phyloP scores from a whole-genome alignment of 2,888 invertebrate species.

The Anoncus sp. region DNA sequence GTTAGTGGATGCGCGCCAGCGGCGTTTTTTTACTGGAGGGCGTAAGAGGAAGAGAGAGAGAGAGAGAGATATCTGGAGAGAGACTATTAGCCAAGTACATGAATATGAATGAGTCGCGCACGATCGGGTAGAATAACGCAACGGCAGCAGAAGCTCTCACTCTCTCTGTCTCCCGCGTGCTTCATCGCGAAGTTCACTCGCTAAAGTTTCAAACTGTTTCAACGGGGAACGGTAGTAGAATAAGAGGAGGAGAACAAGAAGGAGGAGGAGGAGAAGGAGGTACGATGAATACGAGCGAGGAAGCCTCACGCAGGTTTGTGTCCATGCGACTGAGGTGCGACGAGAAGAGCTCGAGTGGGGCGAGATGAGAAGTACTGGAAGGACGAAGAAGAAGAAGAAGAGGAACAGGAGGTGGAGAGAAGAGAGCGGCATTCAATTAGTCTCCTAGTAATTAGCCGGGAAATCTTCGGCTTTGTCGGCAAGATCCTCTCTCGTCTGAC shows the following conservation, averaged over 20 bases:
- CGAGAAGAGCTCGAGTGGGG: conserved; percentile 14
- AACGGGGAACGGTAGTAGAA: conserved; percentile 3
- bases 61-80: conserved; percentile 31
- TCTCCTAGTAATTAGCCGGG: conserved; percentile 83
- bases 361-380: conserved; percentile 19
- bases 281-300: conserved; percentile 39
- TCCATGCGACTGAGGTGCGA: conserved; percentile 39
- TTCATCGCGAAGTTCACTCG: conserved; percentile 43
- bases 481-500: conserved; percentile 74
- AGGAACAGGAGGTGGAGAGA: conserved; percentile 58
- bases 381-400: conserved; percentile 41
- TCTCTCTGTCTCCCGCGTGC: conserved; percentile 19
- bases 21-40: conserved; percentile 55
- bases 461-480: conserved; percentile 82
- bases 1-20: conserved; percentile 75
- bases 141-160: conserved; percentile 42
- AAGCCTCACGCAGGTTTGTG: conserved; percentile 32
- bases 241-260: conserved; percentile 43
- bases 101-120: conserved; percentile 82
- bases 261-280: conserved; percentile 22
- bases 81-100: conserved; percentile 81
- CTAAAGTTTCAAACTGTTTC: conserved; percentile 55
- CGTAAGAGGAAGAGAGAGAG: not conserved
- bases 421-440: conserved; percentile 82
- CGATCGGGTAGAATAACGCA: conserved; percentile 58